Base-by-base conservation (phyloP, 2,888 invertebrate species). In the Xestia c-nigrum region DNA sequence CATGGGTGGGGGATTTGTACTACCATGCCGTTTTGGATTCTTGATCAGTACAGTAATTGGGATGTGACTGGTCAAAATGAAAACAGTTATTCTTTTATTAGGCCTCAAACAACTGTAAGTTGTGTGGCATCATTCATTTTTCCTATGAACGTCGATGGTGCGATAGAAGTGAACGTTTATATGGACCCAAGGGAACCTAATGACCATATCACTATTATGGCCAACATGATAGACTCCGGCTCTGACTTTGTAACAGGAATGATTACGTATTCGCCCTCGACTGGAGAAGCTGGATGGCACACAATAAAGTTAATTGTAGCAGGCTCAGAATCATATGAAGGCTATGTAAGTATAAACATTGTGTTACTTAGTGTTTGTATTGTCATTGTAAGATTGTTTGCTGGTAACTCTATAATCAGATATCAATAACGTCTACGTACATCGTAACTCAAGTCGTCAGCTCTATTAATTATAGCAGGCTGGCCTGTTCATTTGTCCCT, bases 61-160 rank as follows among this genome's bases (percentile, higher is more conserved):
- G 61, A 31, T 0, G 1, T 87, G 14, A 10, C 61, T 40, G 80
- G 88, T 46, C 91, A 88, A 12, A 59, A 92, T 81, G 74, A 83
- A 4, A 40, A 31, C 0, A 93, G 94, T 64, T 74, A 68, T 0
- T 73, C 46, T 5, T 93, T 89, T 69, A 90, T 94, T 65, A 83
- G 82, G 3, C 91, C 92, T 24, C 9, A 24, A 10, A 0, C 21
- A 64, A 7, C 0, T 1, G 1, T 68, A 14, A 80, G 77, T 66
- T 83, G 78, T 81, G 71, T 61, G 24, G 63, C 81, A 21, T 78
- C 81, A 43, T 78, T 81, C 19, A 40, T 31, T 47, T 67, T 81
- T 47, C 0, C 52, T 12, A 73, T 78, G 65, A 66, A 46, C 40
- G 0, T 19, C 6, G 5, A 24, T 14, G 78, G 78, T 57, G 50